phyloP scores from a whole-genome alignment of 1,140 invertebrate species.

The Ridgeia piscesae region DNA sequence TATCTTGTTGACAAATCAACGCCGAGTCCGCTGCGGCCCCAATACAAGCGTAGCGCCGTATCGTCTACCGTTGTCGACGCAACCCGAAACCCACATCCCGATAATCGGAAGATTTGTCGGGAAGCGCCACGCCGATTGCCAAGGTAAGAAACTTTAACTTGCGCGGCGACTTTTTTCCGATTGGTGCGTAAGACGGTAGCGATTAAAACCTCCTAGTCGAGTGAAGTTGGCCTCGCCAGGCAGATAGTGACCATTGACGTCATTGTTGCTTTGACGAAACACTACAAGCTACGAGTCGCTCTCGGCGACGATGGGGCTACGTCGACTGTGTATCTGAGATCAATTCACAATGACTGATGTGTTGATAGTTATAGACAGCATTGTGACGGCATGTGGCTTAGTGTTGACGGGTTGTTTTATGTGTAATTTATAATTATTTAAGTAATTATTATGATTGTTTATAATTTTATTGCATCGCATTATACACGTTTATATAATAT shows the following conservation, averaged over 20 bases:
- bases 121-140: background rate
- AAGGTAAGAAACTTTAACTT: conserved; percentile 1
- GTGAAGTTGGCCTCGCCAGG: background rate
- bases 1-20: background rate
- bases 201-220: background rate
- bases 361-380: background rate
- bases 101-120: background rate
- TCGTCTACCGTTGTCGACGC: background rate
- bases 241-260: background rate
- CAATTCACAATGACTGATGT: background rate
- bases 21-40: too few relatives aligned
- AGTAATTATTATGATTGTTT: too few relatives aligned
- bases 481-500: too few relatives aligned
- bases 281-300: background rate
- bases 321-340: background rate
- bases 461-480: too few relatives aligned
- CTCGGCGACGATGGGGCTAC: background rate
- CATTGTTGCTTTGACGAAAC: background rate
- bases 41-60: background rate
- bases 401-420: background rate
- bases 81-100: background rate
- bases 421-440: background rate
- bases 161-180: background rate
- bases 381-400: background rate
- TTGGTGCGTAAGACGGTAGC: background rate